A percentile compares a stretch with the other conserved stretches of the same genome.
Evolutionary conservation across 2,113 vertebrate genomes (phyloP).

Genomic region (Anoplopoma fimbria): DNA sequence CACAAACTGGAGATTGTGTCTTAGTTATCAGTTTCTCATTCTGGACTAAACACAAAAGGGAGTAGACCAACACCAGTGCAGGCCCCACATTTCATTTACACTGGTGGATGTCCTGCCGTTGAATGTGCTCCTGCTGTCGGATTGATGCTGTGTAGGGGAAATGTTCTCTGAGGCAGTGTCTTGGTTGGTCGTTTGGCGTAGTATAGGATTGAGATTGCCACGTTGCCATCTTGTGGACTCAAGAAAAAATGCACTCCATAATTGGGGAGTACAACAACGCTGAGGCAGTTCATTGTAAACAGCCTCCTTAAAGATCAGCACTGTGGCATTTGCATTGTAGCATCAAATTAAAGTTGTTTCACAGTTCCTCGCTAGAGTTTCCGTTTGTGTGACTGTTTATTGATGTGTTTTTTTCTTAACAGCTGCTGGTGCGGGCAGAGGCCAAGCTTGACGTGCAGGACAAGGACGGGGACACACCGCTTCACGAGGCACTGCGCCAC

Average conservation of each 20-base stretch:
- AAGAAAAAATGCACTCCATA: conserved; percentile 62
- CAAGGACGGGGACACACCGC: conserved; percentile 98
- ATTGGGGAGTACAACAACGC: conserved; percentile 43
- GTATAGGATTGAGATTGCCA: conserved; percentile 66
- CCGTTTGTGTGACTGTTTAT: conserved; percentile 6
- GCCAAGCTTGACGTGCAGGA: conserved; percentile 99
- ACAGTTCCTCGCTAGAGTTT: conserved; percentile 4
- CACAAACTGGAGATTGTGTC: conserved; percentile 37
- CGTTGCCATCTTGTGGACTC: conserved; percentile 84
- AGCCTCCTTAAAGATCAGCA: conserved; percentile 42
- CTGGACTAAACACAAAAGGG: conserved; percentile 34
- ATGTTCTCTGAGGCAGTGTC: conserved; percentile 51
- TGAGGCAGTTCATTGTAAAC: conserved; percentile 28
- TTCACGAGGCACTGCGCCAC: conserved; percentile 97
- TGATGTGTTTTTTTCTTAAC: conserved; percentile 22
- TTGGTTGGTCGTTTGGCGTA: conserved; percentile 36
- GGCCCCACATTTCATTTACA: conserved; percentile 58
- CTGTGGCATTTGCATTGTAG: conserved; percentile 46
- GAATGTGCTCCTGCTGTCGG: conserved; percentile 66
- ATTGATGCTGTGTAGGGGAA: conserved; percentile 63
- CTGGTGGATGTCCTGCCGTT: conserved; percentile 70
- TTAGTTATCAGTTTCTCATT: conserved; percentile 17
- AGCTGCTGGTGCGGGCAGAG: conserved; percentile 97
- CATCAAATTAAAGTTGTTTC: conserved; percentile 54
- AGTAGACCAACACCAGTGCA: conserved; percentile 34